phyloP scores from a whole-genome alignment of 1,140 invertebrate species.

The Drosophila biarmipes region DNA sequence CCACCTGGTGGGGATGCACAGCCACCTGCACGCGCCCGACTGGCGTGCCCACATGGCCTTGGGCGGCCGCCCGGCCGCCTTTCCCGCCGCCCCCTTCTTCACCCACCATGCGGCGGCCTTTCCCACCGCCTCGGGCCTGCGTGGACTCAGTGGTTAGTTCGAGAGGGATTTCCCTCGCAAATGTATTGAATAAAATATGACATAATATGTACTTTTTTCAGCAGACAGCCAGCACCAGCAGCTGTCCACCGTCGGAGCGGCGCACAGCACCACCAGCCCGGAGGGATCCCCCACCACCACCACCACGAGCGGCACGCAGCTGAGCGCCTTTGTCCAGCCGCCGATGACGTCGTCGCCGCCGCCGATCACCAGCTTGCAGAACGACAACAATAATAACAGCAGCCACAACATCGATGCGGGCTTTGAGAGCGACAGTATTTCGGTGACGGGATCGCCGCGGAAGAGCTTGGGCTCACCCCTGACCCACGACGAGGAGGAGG shows the following conservation, averaged over 20 bases:
- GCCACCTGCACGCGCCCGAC: constrained; percentile 85
- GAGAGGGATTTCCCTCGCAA: not conserved
- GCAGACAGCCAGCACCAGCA: constrained; percentile 54
- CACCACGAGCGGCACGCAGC: constrained; percentile 54
- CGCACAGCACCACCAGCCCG: constrained; percentile 89
- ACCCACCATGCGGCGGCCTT: constrained; percentile 86
- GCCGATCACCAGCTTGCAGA: constrained; percentile 55
- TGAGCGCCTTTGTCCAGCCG: constrained; percentile 61
- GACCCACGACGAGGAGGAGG: constrained; percentile 67
- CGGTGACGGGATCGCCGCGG: constrained; percentile 87
- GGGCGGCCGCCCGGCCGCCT: constrained; percentile 61
- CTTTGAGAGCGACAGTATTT: constrained; percentile 88
- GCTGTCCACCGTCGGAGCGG: constrained; percentile 83
- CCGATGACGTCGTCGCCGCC: constrained; percentile 48
- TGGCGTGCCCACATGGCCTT: constrained; percentile 87
- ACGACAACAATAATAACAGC: constrained; percentile 73
- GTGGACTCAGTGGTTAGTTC: constrained; percentile 61
- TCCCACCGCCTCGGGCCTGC: constrained; percentile 84
- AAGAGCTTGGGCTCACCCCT: constrained; percentile 64
- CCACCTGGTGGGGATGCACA: constrained; percentile 87
- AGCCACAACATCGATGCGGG: constrained; percentile 80
- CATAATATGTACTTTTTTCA: not conserved
- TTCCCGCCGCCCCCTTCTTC: constrained; percentile 84
- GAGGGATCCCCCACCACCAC: constrained; percentile 84
- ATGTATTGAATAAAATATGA: not conserved